Evolutionary conservation across 2,797 vertebrate species (phyloP).

Genomic region (Silurus lanzhouensis): DNA sequence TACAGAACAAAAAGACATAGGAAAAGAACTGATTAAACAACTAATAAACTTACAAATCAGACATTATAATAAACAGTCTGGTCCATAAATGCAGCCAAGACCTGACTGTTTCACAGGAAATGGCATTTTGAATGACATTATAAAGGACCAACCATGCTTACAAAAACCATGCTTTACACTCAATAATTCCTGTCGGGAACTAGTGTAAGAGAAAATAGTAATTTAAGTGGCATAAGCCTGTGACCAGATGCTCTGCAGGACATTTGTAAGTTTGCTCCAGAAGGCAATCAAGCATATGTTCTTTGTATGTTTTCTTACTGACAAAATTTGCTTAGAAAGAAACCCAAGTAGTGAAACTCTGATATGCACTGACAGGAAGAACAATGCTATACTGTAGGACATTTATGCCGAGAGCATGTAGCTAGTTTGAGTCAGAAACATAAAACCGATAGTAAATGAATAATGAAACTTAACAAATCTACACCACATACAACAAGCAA

Average conservation of each 20-base stretch:
- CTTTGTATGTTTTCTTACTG: not conserved
- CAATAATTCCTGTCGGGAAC: not conserved
- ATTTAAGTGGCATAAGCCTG: not conserved
- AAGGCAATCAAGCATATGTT: not conserved
- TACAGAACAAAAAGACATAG: not conserved
- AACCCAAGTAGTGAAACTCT: not conserved
- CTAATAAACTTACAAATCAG: not conserved
- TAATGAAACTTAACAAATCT: not conserved
- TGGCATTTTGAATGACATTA: not conserved
- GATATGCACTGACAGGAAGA: constrained; percentile 25
- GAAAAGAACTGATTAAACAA: not conserved
- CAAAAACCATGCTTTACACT: too few species aligned
- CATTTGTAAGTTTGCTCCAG: not conserved
- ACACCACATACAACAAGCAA: not conserved
- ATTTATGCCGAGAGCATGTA: constrained; percentile 29
- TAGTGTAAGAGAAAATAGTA: not conserved
- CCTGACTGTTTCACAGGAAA: not conserved
- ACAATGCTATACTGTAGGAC: constrained; percentile 31
- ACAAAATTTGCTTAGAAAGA: not conserved
- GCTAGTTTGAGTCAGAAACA: constrained; percentile 31
- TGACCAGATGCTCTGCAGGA: not conserved
- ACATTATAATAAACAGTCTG: not conserved
- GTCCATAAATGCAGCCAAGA: not conserved
- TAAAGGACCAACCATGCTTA: not conserved
- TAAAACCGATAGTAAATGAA: not conserved